Evolutionary conservation across 2,888 invertebrate species (phyloP).

Genomic region (Epinotia ramella): DNA sequence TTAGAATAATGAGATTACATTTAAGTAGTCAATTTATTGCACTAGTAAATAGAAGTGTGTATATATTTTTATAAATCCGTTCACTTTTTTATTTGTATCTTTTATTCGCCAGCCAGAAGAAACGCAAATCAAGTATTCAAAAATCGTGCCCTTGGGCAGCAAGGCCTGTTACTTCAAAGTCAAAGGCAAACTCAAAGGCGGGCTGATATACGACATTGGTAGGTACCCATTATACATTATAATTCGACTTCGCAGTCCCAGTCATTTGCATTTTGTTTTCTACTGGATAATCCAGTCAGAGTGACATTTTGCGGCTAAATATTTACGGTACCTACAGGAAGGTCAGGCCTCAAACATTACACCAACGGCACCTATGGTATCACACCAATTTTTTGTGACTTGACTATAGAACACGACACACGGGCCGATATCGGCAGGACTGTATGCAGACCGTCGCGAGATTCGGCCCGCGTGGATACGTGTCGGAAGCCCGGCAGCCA

Average conservation of each 20-base stretch:
- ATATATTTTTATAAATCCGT: too few relatives aligned
- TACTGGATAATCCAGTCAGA: neutral
- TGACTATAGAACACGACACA: too few relatives aligned
- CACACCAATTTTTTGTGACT: too few relatives aligned
- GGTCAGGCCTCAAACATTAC: too few relatives aligned
- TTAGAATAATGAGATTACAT: neutral
- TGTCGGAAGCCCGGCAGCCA: too few relatives aligned
- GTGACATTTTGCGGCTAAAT: neutral
- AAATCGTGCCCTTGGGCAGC: slow-evolving; percentile 17
- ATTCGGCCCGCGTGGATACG: too few relatives aligned
- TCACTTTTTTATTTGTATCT: neutral
- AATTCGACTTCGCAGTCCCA: neutral
- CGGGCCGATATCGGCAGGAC: too few relatives aligned
- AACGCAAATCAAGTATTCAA: slow-evolving; percentile 12
- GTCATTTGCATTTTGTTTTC: neutral
- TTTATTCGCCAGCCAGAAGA: slow-evolving; percentile 9
- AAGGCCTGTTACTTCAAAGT: slow-evolving; percentile 14
- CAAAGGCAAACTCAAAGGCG: slow-evolving; percentile 8
- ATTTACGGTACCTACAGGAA: too few relatives aligned
- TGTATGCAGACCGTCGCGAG: too few relatives aligned
- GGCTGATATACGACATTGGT: slow-evolving; percentile 18
- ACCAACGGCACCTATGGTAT: too few relatives aligned
- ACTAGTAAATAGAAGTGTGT: too few relatives aligned
- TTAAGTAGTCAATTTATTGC: neutral
- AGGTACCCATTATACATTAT: slow-evolving; percentile 1